Base-by-base conservation (phyloP, 2,888 invertebrate genomes). In the Bruchidius siliquastri region DNA sequence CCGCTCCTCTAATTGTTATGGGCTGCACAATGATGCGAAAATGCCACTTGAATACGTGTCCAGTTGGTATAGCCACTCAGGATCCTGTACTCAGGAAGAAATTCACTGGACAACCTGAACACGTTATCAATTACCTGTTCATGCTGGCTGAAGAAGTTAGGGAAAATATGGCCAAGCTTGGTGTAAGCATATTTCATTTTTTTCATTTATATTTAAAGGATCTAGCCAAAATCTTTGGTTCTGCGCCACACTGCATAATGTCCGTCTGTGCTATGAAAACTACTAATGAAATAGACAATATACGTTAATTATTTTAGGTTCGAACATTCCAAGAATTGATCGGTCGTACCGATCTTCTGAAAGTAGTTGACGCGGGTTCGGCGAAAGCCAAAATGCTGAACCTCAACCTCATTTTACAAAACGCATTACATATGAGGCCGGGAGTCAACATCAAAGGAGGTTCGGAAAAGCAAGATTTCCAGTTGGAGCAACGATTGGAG, bases 1-100 rank as follows among this genome's bases (percentile, higher is more conserved):
- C 99, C 0, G 99, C 98, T 1, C 99, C 99, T 0, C 89, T 99
- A 72, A 98, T 99, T 83, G 97, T 96, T 0, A 92, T 99, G 87
- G 99, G 99, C 2, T 99, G 99, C 84, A 99, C 98, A 0, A 99
- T 99, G 99, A 99, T 99, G 99, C 91, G 99, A 74, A 99, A 99
- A 86, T 99, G 99, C 83, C 99, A 99, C 86, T 88, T 99, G 81
- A 99, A 99, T 88, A 99, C 99, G 8, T 99, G 99, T 80, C 99
- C 99, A 0, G 99, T 99, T 75, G 99, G 99, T 76, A 96, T 99
- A 83, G 99, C 99, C 0, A 99, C 99, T 0, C 99, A 99, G 87
- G 99, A 99, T 88, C 99, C 99, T 0, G 90, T 94, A 20, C 89
- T 99, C 71, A 90, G 99, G 26, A 95, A 96, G 86, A 99, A 99